phyloP scores from a whole-genome alignment of 2,113 vertebrate genomes.

The Myxocyprinus asiaticus region DNA sequence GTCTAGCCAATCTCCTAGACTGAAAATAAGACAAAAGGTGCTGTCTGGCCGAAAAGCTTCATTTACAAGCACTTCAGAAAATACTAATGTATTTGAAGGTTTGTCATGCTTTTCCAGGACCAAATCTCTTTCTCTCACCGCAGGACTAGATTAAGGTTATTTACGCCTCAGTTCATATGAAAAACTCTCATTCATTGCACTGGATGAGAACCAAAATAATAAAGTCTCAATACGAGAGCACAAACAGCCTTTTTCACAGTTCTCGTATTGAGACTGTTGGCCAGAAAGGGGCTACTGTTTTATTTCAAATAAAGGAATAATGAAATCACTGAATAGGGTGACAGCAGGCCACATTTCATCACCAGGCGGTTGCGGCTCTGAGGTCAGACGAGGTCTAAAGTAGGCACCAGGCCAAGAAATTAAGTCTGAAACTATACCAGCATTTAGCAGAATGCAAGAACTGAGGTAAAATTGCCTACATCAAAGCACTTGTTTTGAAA shows the following conservation, averaged over 20 bases:
- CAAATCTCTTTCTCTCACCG: constrained; percentile 13
- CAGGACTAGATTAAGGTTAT: constrained; percentile 47
- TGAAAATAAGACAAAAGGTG: not conserved
- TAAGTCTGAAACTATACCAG: not conserved
- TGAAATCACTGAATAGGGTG: not conserved
- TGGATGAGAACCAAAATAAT: constrained; percentile 30
- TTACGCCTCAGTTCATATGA: constrained; percentile 39
- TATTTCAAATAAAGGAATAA: constrained; percentile 32
- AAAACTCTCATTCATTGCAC: constrained; percentile 45
- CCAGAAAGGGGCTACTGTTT: constrained; percentile 26
- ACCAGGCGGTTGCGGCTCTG: too few species aligned
- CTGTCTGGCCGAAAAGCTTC: not conserved
- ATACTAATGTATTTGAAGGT: constrained; percentile 8
- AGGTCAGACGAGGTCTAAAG: constrained; percentile 11
- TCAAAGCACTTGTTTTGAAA: too few species aligned
- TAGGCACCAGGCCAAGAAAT: not conserved
- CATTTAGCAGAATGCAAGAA: too few species aligned
- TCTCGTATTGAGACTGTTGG: not conserved
- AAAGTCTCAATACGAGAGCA: constrained; percentile 13
- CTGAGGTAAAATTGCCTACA: too few species aligned
- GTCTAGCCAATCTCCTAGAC: not conserved
- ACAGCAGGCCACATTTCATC: not conserved
- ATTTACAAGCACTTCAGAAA: constrained; percentile 23
- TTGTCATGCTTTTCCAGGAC: constrained; percentile 16
- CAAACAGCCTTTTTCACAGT: not conserved